Conservation (phyloP, 2,797 vertebrate genomes). For the Amblyraja radiata region DNA sequence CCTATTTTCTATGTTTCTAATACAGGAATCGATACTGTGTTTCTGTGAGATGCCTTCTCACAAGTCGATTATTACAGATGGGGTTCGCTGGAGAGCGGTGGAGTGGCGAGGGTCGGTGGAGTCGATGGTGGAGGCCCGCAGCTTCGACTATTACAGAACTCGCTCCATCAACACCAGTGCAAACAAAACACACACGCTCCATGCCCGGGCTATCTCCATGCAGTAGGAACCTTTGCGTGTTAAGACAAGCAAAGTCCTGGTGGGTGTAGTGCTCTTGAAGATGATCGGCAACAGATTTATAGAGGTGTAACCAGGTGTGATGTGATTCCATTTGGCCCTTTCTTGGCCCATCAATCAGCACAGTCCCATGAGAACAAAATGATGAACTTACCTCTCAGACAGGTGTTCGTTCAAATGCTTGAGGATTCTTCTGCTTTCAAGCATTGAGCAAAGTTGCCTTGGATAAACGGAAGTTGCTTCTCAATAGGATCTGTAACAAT, state of each 20-base stretch:
- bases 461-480: not conserved
- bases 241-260: not conserved
- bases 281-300: not conserved
- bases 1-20: no score
- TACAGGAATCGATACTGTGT: no score
- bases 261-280: not conserved
- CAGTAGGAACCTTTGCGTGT: not conserved
- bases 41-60: not conserved
- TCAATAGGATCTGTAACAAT: not conserved
- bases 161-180: not conserved
- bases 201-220: not conserved
- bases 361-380: not conserved
- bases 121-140: no score
- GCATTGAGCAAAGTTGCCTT: not conserved
- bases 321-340: not conserved
- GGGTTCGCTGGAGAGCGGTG: no score
- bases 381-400: not conserved
- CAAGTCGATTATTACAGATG: no score
- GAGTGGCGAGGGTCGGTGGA: no score
- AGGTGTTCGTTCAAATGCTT: not conserved
- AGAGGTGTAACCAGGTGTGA: not conserved
- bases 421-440: not conserved
- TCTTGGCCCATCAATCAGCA: not conserved
- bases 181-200: not conserved
- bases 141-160: not conserved